Evolutionary conservation across 2,797 vertebrate species (phyloP).

Genomic region (Thamnophis elegans): DNA sequence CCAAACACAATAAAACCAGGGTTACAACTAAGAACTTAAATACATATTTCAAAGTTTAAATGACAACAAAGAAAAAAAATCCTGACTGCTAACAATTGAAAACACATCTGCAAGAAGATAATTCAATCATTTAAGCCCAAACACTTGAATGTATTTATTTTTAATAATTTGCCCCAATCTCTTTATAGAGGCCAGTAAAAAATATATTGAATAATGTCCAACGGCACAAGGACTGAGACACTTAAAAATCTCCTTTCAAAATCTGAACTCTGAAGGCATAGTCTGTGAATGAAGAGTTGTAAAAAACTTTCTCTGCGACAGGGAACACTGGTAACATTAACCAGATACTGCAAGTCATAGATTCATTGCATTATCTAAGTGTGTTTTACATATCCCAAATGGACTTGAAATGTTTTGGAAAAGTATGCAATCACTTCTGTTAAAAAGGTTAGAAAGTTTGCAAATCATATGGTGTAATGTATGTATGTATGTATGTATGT

Average conservation of each 20-base stretch:
- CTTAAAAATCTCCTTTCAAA: background rate
- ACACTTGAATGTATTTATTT: background rate
- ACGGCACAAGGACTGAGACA: background rate
- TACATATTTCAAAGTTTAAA: background rate
- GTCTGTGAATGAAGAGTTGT: background rate
- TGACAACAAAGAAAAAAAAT: background rate
- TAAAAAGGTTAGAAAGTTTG: background rate
- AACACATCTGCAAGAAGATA: background rate
- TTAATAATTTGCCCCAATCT: background rate
- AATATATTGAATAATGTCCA: background rate
- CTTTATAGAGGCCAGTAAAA: background rate
- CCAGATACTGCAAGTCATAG: background rate
- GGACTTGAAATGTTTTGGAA: background rate
- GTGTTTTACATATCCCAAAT: background rate
- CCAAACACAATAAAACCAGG: background rate
- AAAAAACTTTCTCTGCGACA: background rate
- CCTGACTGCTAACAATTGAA: background rate
- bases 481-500: too few relatives aligned
- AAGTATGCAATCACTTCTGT: background rate
- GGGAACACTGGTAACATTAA: background rate
- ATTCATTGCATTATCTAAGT: background rate
- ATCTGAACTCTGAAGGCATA: background rate
- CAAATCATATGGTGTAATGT: background rate
- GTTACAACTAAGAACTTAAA: background rate
- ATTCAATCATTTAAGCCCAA: background rate